Evolutionary conservation across 2,113 vertebrate species (phyloP), one percentile per base, ranked within the genome.

Genomic region (Recurvirostra avosetta): DNA sequence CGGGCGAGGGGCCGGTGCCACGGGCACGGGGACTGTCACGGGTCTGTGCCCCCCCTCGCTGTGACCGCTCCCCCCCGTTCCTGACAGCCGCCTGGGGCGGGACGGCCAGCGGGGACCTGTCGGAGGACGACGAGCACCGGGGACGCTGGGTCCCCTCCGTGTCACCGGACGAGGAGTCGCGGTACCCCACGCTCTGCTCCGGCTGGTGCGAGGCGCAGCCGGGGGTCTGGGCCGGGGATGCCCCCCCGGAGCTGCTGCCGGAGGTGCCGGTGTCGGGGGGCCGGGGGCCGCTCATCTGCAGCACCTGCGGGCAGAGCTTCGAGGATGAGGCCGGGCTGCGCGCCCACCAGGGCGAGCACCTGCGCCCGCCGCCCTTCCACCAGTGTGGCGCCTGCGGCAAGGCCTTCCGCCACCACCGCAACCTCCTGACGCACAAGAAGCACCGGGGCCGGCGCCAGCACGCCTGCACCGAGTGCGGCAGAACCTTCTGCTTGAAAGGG

Each of bases 401-500:
- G 29, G 18, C 43, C 5, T 95, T 95, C 85, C 94, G 70, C 27
- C 97, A 98, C 66, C 92, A 15, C 49, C 56, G 89, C 88, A 97
- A 95, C 94, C 98, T 98, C 38, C 92, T 98, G 85, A 85, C 95
- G 3, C 98, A 98, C 91, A 98, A 98, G 90, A 97, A 96, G 49
- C 96, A 95, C 20, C 98, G 98, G 1, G 95, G 96, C 1, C 83
- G 83, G 34, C 86, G 45, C 62, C 96, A 29, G 52, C 97, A 97
- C 20, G 2, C 53, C 53, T 98, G 98, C 56, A 8, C 71, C 0
- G 97, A 97, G 61, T 98, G 98, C 9, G 61, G 94, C 92, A 56
- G 62, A 6, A 18, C 71, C 92, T 98, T 98, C 97, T 97, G 98
- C 26, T 50, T 97, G 53, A 94, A 74, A 34, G 99, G 99, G 0